Evolutionary conservation across 2,113 vertebrate genomes (phyloP), one percentile per base, ranked within the genome.

Genomic region (Microcebus jonahi): DNA sequence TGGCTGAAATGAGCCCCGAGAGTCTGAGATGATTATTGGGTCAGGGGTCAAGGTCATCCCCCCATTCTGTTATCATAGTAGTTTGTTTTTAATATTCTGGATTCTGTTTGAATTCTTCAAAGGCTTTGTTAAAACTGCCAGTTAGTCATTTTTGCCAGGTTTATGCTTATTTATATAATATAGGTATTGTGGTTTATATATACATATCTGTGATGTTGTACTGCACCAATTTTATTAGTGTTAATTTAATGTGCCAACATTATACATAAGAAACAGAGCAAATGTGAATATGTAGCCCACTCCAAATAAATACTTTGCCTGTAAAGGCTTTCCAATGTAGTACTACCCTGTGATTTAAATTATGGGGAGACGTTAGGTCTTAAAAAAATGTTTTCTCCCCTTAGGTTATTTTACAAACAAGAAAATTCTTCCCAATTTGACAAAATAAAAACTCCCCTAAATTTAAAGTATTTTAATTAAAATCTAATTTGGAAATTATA

Each of bases 231-330:
- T 95, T 97, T 88, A 91, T 95, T 91, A 82, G 86, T 67, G 14
- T 75, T 87, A 77, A 94, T 96, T 92, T 92, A 97, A 96, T 23
- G 21, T 93, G 68, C 90, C 55, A 65, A 73, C 48, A 70, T 94
- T 96, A 97, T 77, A 94, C 93, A 93, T 86, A 36, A 91, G 29
- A 96, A 96, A 81, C 11, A 92, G 45, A 67, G 48, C 39, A 96
- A 53, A 92, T 77, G n/a, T 91, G 50, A 90, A 84, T 88, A 77
- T 94, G 82, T 90, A 84, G 25, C 53, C 67, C 83, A 95, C 90
- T 45, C 80, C 81, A 95, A 70, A 88, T 18, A 91, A 55, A 81
- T 63, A 36, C 27, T 88, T 82, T 92, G 79, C 79, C 75, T 59
- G 6, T 42, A 27, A 27, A 95, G 67, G 4, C 11, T 70, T 92